phyloP scores from a whole-genome alignment of 2,797 vertebrate genomes.

The Myotis pilosus region DNA sequence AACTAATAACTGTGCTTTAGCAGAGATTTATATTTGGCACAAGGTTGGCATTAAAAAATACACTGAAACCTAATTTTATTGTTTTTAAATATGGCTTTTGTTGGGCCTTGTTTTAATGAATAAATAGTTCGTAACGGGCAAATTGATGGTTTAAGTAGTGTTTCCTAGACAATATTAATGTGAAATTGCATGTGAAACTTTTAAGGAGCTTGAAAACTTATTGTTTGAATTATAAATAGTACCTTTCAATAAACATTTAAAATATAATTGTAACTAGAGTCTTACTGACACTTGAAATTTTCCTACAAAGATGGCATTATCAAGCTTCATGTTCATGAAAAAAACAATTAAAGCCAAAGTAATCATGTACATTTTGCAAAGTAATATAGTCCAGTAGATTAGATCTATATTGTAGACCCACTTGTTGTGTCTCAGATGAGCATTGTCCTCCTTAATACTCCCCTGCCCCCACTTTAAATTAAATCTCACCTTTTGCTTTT shows the following conservation, averaged over 20 bases:
- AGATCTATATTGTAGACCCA: neutral
- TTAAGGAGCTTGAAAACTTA: neutral
- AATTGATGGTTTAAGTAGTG: neutral
- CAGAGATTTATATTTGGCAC: neutral
- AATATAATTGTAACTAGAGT: neutral
- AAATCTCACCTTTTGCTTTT: neutral
- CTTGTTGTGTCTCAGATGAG: neutral
- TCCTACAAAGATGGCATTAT: neutral
- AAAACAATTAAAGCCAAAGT: neutral
- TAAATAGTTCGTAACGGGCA: neutral
- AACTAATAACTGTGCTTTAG: neutral
- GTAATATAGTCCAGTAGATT: neutral
- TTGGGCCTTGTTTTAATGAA: neutral
- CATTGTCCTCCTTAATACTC: neutral
- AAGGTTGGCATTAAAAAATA: neutral
- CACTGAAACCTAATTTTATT: neutral
- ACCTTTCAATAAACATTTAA: neutral
- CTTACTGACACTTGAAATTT: neutral
- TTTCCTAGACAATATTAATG: neutral
- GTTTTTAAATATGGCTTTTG: neutral
- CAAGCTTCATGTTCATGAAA: neutral
- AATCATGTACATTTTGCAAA: neutral
- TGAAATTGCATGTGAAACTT: neutral
- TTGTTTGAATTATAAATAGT: neutral
- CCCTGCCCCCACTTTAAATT: neutral